Evolutionary conservation across 2,888 invertebrate genomes (phyloP).

Genomic region (Hoplodrina blanda): DNA sequence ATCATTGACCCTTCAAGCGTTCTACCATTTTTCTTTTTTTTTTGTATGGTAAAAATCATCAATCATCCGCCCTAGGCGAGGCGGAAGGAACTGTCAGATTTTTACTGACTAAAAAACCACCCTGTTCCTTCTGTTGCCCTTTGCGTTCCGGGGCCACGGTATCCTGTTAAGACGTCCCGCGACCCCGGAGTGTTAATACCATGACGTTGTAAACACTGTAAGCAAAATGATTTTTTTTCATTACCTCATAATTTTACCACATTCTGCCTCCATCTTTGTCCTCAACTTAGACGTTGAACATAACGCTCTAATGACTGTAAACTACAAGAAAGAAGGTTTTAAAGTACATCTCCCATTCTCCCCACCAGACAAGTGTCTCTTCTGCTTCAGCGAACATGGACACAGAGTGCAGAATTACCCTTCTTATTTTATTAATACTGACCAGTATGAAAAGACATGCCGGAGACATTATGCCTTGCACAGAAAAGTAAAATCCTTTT

Average conservation of each 20-base stretch:
- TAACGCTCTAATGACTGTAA: slow-evolving; percentile 69
- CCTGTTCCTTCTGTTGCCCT: no score
- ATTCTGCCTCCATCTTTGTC: slow-evolving; percentile 32
- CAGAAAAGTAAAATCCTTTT: slow-evolving; percentile 33
- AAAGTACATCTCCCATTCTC: slow-evolving; percentile 57
- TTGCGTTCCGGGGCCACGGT: no score
- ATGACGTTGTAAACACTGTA: no score
- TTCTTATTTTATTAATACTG: slow-evolving; percentile 50
- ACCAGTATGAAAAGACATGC: slow-evolving; percentile 33
- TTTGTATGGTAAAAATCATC: no score
- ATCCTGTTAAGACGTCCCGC: no score
- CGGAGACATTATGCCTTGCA: slow-evolving; percentile 24
- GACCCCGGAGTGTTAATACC: no score
- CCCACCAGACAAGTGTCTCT: slow-evolving; percentile 54
- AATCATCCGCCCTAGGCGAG: no score
- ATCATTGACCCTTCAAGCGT: no score
- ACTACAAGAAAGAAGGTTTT: slow-evolving; percentile 67
- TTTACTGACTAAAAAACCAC: no score
- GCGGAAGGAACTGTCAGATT: no score
- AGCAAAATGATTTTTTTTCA: not conserved
- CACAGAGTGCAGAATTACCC: slow-evolving; percentile 23
- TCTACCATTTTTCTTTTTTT: no score
- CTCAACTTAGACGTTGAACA: slow-evolving; percentile 53
- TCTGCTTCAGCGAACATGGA: slow-evolving; percentile 45
- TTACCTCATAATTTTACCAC: slow-evolving; percentile 2